These are phyloP conservation scores for Centropyge bicolor DNA, from an alignment of 2,797 vertebrate genomes.

Conservation along the genomic window DNA sequence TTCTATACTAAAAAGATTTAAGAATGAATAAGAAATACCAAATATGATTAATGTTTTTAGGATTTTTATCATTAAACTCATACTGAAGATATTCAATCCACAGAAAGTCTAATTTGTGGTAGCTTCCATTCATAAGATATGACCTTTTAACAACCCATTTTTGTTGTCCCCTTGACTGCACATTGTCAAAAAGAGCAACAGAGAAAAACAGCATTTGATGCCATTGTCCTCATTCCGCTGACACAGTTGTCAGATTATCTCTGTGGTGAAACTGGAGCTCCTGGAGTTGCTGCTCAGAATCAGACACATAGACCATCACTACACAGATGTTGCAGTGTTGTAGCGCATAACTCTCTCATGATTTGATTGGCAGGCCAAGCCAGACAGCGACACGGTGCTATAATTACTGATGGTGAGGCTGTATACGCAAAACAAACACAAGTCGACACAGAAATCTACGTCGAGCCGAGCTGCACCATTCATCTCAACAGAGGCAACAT, in stretches of 20 bases:
- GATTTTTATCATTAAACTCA: neutral
- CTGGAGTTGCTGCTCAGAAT: conserved; percentile 41
- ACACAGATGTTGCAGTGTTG: conserved; percentile 64
- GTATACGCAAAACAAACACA: conserved; percentile 64
- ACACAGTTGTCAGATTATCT: conserved; percentile 52
- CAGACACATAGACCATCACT: conserved; percentile 37
- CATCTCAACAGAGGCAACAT: conserved; percentile 69
- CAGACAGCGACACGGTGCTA: conserved; percentile 61
- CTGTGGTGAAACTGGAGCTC: conserved; percentile 49
- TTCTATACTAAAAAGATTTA: neutral
- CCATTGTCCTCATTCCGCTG: conserved; percentile 59
- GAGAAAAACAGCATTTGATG: conserved; percentile 27
- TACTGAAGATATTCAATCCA: neutral
- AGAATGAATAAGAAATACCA: neutral
- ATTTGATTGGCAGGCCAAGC: conserved; percentile 76
- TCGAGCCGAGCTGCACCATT: conserved; percentile 55
- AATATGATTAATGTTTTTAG: neutral
- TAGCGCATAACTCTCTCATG: conserved; percentile 55
- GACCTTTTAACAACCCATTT: conserved; percentile 17
- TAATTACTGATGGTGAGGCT: conserved; percentile 73
- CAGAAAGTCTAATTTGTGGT: neutral
- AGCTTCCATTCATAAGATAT: neutral
- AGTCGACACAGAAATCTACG: conserved; percentile 60
- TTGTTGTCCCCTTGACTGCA: neutral
- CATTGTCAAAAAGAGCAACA: neutral